A percentile compares a stretch with the other conserved stretches of the same genome.
Conservation (phyloP, 2,113 vertebrate genomes). For the Hypocryptadius cinnamomeus region DNA sequence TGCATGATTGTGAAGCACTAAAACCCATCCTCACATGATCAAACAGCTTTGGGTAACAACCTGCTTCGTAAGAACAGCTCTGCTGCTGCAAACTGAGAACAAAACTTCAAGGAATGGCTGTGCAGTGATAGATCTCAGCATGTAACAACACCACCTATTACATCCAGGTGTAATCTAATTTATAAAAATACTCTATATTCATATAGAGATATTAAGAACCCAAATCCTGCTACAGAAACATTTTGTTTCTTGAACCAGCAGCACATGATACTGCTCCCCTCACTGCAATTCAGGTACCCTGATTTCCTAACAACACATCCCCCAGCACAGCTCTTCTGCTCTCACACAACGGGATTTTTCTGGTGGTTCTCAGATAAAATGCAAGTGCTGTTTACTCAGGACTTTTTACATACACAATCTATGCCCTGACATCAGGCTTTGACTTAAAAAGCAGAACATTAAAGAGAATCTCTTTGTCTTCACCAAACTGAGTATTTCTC, state of each 20-base stretch:
- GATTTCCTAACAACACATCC: not conserved
- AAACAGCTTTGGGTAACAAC: not conserved
- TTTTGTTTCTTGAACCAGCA: not conserved
- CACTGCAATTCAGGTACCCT: not conserved
- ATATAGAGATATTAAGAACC: not conserved
- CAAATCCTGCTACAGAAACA: not conserved
- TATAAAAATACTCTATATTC: not conserved
- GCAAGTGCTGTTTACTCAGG: not conserved
- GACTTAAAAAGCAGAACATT: not conserved
- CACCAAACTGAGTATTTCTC: not conserved
- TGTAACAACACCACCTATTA: not conserved
- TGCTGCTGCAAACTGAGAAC: not conserved
- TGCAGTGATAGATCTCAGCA: not conserved
- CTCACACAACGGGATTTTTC: not conserved
- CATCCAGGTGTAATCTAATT: not conserved
- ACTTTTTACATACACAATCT: not conserved
- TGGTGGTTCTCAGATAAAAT: not conserved
- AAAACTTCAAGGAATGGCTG: not conserved
- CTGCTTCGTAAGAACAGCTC: not conserved
- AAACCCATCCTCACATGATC: rapidly evolving
- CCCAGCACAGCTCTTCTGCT: not conserved
- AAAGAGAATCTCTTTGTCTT: not conserved
- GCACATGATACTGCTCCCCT: not conserved
- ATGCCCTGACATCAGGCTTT: not conserved
- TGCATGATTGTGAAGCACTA: not conserved